These are phyloP conservation scores for Brachyistius frenatus DNA, from an alignment of 2,113 vertebrate species.

Conservation along the genomic window DNA sequence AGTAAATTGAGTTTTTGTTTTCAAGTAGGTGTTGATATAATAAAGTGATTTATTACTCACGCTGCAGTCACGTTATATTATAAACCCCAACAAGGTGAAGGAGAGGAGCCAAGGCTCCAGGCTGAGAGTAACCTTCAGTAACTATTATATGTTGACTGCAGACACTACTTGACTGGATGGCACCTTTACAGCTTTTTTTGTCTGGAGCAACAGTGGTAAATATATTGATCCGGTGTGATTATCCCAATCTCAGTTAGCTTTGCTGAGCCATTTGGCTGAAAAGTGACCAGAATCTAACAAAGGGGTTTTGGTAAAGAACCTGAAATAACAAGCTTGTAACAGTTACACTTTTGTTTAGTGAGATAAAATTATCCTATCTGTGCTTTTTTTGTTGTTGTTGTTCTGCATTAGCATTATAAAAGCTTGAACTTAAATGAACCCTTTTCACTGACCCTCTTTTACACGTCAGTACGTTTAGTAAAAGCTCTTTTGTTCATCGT, in stretches of 20 bases:
- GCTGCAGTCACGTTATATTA: slow-evolving; percentile 16
- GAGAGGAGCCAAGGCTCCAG: neutral
- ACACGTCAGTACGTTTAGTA: too few relatives aligned
- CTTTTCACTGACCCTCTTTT: neutral
- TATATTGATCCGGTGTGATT: slow-evolving; percentile 4
- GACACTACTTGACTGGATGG: slow-evolving; percentile 46
- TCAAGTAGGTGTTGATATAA: slow-evolving; percentile 10
- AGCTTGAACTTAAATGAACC: neutral
- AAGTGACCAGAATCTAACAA: slow-evolving; percentile 37
- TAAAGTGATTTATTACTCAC: slow-evolving; percentile 13
- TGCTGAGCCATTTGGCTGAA: slow-evolving; percentile 35
- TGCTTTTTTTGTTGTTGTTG: slow-evolving; percentile 3
- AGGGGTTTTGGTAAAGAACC: slow-evolving; percentile 47
- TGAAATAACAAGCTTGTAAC: slow-evolving; percentile 41
- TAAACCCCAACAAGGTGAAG: neutral
- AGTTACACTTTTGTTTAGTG: slow-evolving; percentile 61
- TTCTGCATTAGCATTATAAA: neutral
- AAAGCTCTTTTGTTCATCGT: neutral
- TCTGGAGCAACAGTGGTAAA: slow-evolving; percentile 35
- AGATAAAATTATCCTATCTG: slow-evolving; percentile 46
- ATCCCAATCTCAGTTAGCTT: slow-evolving; percentile 31
- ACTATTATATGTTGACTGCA: neutral
- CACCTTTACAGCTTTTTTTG: slow-evolving; percentile 42
- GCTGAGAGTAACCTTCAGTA: neutral
- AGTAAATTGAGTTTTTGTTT: slow-evolving; percentile 24